Base-by-base conservation (phyloP, 1,140 invertebrate genomes). In the Bicyclus anynana region DNA sequence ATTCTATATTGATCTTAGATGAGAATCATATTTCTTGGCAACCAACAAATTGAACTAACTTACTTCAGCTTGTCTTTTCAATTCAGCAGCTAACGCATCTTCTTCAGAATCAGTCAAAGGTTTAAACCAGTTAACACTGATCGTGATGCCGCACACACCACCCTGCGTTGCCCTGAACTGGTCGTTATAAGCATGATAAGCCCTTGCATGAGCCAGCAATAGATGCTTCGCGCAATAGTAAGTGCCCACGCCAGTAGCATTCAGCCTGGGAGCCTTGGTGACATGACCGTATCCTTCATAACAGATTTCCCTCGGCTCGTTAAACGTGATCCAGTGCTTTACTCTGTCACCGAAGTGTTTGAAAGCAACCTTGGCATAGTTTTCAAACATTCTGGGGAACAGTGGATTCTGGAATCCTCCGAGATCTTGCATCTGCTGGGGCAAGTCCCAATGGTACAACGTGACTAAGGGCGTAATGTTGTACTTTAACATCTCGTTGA, bases 151-250 rank as follows among this genome's bases (percentile, higher is more conserved):
- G 13, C 92, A 90, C 7, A 59, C 18, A 23, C 84, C 74, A 29
- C 87, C 74, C 62, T 87, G 80, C 4, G 27, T 62, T 0, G 69
- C 26, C 47, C 79, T 77, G 53, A 77, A 89, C 5, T 74, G 69
- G 4, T 72, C 68, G 14, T 77, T 71, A 52, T 89, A 90, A 0
- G 77, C 48, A 16, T 80, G 68, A 66, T 91, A 92, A 1, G 84
- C 90, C 23, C 62, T 83, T 0, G 91, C 92, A 57, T 93, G 91
- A 1, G 90, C 90, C 27, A 90, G 85, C 1, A 93, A 42, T 0
- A 90, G 59, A 56, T 91, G 89, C 54, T 92, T 91, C 0, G 74
- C 81, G 58, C 91, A 92, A 4, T 88, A 17, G 44, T 91, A 92
- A 29, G 84, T 83, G 0, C 76, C 90, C 1, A 82, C 54, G 14